A percentile compares a stretch with the other conserved stretches of the same genome.
Conservation (phyloP, 2,113 vertebrate species). For the Cygnus atratus region DNA sequence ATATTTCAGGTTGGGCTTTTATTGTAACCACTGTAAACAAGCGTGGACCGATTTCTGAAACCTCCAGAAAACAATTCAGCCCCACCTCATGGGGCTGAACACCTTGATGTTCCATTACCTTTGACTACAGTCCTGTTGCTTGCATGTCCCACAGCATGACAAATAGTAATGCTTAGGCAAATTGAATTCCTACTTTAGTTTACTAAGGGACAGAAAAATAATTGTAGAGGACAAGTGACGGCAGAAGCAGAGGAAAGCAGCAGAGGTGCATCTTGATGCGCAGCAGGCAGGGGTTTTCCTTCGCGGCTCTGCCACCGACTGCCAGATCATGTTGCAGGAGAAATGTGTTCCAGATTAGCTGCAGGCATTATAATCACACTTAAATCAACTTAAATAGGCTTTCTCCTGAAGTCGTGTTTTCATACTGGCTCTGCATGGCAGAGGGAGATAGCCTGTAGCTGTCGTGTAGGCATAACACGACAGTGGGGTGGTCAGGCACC, state of each 20-base stretch:
- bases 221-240: not conserved
- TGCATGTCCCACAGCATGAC: not conserved
- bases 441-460: not conserved
- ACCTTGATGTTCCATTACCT: not conserved
- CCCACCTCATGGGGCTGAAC: not conserved
- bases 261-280: fast-evolving
- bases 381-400: not conserved
- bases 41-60: not conserved
- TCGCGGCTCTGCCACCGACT: not conserved
- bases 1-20: not conserved
- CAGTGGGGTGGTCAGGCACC: not conserved
- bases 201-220: not conserved
- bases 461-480: not conserved
- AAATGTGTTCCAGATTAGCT: not conserved
- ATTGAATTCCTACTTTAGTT: not conserved
- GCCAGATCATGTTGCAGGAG: fast-evolving
- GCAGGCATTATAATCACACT: not conserved
- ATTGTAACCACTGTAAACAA: not conserved
- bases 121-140: not conserved
- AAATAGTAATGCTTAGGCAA: not conserved
- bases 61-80: not conserved
- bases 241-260: not conserved
- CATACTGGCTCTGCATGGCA: not conserved
- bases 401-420: not conserved
- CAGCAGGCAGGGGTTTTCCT: not conserved